Conservation (phyloP, 2,113 vertebrate species). For the Xiphorhynchus elegans region DNA sequence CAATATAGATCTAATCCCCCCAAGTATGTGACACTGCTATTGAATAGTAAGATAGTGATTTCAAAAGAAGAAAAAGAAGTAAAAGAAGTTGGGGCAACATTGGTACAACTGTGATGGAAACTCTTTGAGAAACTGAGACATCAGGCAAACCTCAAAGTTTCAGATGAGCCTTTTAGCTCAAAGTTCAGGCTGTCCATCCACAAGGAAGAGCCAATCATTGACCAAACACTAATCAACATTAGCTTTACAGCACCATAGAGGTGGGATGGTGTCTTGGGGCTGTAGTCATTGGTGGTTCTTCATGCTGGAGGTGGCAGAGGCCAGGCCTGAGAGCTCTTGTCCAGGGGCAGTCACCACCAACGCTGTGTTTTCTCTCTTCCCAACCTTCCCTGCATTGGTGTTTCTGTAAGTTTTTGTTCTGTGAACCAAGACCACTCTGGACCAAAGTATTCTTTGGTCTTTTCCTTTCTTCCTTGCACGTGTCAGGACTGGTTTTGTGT, state of each 20-base stretch:
- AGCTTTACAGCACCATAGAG: neutral
- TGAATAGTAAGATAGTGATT: neutral
- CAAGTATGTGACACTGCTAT: rapidly evolving
- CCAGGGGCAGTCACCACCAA: neutral
- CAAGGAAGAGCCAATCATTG: neutral
- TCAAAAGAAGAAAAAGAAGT: neutral
- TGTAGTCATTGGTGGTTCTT: neutral
- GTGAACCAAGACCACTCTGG: neutral
- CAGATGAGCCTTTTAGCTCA: neutral
- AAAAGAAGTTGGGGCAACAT: neutral
- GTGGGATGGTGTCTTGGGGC: neutral
- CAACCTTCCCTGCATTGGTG: neutral
- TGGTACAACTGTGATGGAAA: neutral
- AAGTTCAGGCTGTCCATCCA: neutral
- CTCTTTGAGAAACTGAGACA: neutral
- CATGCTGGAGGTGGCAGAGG: neutral
- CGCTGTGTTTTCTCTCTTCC: neutral
- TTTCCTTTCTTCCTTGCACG: neutral
- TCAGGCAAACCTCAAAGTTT: neutral
- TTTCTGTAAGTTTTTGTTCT: neutral
- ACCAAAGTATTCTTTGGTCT: neutral
- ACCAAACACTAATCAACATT: neutral
- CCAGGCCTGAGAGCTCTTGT: neutral
- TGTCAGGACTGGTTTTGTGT: neutral
- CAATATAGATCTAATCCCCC: neutral